Conservation (phyloP, 1,140 invertebrate genomes). For the Apis cerana region DNA sequence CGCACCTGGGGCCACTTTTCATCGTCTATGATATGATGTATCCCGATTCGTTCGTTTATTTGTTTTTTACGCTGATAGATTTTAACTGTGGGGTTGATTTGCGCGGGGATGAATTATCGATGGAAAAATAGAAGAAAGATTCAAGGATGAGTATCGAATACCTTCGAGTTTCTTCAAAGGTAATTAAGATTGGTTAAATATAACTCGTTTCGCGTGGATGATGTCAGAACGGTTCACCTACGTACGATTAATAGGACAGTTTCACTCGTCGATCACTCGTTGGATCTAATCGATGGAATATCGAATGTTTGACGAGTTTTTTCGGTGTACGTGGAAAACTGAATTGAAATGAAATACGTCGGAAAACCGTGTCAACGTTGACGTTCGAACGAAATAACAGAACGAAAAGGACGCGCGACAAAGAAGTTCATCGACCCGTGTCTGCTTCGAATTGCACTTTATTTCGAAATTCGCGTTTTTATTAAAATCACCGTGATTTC, state of each 20-base stretch:
- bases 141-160: neutral
- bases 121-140: constrained; percentile 14
- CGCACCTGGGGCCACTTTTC: neutral
- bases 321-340: neutral
- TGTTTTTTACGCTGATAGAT: constrained; percentile 42
- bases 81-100: neutral
- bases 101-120: constrained; percentile 26
- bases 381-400: neutral
- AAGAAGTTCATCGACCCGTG: neutral
- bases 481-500: too few relatives aligned
- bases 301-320: constrained; percentile 23
- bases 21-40: constrained; percentile 36
- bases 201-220: too few relatives aligned
- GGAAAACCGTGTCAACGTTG: neutral
- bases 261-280: constrained; percentile 10
- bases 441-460: too few relatives aligned
- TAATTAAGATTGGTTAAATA: neutral
- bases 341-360: neutral
- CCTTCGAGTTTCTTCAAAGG: neutral
- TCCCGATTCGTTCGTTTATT: constrained; percentile 25
- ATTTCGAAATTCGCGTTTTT: too few relatives aligned
- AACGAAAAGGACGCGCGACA: neutral
- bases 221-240: neutral
- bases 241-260: constrained; percentile 7
- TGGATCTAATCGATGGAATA: neutral